Conservation (phyloP, 2,888 invertebrate species). For the Ormyrus thymus region DNA sequence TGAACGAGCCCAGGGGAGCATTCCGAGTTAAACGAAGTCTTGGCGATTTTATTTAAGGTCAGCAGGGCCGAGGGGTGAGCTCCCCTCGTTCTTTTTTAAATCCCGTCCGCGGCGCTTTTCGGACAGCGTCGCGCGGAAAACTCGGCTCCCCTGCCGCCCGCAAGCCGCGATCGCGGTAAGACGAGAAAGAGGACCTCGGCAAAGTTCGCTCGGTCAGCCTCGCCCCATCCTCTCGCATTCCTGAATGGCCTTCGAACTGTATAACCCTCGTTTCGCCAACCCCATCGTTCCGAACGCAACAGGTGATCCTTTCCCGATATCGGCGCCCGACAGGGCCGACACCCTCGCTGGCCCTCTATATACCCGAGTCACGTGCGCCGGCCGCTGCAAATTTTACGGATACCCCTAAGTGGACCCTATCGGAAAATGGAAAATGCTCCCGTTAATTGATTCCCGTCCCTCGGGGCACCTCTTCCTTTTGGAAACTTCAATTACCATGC, state of each 20-base stretch:
- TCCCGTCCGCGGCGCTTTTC: background rate
- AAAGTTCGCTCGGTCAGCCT: slow-evolving; percentile 58
- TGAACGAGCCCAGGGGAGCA: background rate
- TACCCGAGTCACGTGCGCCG: slow-evolving; percentile 19
- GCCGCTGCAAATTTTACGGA: slow-evolving; percentile 30
- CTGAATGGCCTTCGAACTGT: slow-evolving; percentile 72
- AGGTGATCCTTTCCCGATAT: slow-evolving; percentile 74
- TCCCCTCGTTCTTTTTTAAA: slow-evolving; percentile 41
- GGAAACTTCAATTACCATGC: background rate
- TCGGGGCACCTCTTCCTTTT: background rate
- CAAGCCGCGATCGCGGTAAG: slow-evolving; percentile 17
- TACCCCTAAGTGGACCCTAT: slow-evolving; percentile 33
- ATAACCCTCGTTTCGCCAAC: slow-evolving; percentile 60
- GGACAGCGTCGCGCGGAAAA: background rate
- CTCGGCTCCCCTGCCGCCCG: background rate
- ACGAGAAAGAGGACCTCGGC: slow-evolving; percentile 33
- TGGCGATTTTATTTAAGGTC: slow-evolving; percentile 34
- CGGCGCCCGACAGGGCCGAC: slow-evolving; percentile 55
- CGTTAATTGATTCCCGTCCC: slow-evolving; percentile 44
- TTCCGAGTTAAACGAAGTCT: slow-evolving; percentile 18
- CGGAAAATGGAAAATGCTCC: slow-evolving; percentile 46
- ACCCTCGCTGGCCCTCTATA: background rate
- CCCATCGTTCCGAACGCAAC: slow-evolving; percentile 74
- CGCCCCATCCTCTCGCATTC: slow-evolving; percentile 64
- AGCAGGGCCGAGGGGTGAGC: slow-evolving; percentile 23